Evolutionary conservation across 1,140 invertebrate species (phyloP).

Genomic region (Brachionus rotundiformis): DNA sequence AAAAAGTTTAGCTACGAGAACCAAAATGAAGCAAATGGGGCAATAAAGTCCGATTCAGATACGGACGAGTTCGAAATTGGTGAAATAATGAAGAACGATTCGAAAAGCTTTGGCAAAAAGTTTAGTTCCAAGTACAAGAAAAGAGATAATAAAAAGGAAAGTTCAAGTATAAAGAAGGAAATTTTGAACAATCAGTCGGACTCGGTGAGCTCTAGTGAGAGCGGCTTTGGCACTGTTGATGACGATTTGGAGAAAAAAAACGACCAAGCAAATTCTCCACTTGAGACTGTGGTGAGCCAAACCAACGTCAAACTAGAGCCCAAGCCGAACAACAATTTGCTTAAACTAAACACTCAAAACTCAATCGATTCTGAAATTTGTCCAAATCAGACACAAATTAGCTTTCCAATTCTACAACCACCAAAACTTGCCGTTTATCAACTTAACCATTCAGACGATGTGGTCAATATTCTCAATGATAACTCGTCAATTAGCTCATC

Average conservation of each 20-base stretch:
- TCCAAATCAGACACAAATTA: slow-evolving; percentile 11
- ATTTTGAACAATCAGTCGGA: slow-evolving; percentile 19
- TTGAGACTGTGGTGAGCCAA: background rate
- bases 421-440: slow-evolving; percentile 16
- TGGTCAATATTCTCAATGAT: slow-evolving; percentile 47
- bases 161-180: background rate
- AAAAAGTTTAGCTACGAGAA: slow-evolving; percentile 21
- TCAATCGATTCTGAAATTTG: background rate
- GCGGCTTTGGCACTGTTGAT: slow-evolving; percentile 42
- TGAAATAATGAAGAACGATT: background rate
- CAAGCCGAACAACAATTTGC: background rate
- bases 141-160: slow-evolving; percentile 17
- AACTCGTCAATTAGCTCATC: slow-evolving; percentile 42
- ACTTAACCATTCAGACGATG: slow-evolving; percentile 25
- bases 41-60: background rate
- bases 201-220: slow-evolving; percentile 20
- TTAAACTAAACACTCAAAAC: background rate
- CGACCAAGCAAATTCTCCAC: background rate
- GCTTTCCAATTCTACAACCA: slow-evolving; percentile 44
- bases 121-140: slow-evolving; percentile 39
- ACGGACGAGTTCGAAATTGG: background rate
- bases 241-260: slow-evolving; percentile 29
- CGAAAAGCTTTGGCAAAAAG: slow-evolving; percentile 30
- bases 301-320: background rate
- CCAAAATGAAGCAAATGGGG: background rate